These are phyloP conservation scores for Glomeris maerens DNA, from an alignment of 1,140 invertebrate genomes.

Conservation along the genomic window DNA sequence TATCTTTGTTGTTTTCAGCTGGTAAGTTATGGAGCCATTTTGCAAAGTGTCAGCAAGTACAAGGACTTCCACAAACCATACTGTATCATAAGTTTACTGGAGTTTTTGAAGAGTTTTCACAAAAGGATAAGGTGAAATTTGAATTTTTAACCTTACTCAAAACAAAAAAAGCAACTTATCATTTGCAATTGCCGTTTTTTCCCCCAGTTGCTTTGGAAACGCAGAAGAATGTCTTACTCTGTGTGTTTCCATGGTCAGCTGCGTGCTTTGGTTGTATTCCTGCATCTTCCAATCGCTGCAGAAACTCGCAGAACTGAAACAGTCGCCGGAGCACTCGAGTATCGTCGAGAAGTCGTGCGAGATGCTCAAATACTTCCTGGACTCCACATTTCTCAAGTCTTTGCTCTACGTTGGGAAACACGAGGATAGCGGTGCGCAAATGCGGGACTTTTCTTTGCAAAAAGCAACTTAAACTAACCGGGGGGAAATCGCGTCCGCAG, in stretches of 20 bases:
- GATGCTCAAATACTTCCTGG: slow-evolving; percentile 27
- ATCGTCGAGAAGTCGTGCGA: slow-evolving; percentile 31
- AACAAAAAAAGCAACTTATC: slow-evolving; percentile 11
- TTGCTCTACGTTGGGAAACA: slow-evolving; percentile 32
- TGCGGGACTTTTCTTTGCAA: not conserved
- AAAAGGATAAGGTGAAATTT: slow-evolving; percentile 34
- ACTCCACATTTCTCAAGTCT: slow-evolving; percentile 28
- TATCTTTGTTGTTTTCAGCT: slow-evolving; percentile 37
- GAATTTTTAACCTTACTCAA: slow-evolving; percentile 14
- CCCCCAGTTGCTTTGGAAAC: slow-evolving; percentile 26
- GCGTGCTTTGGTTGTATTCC: slow-evolving; percentile 29
- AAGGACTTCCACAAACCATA: slow-evolving; percentile 74
- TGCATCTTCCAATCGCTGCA: slow-evolving; percentile 26
- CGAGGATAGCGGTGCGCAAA: slow-evolving; percentile 26
- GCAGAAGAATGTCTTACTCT: slow-evolving; percentile 29
- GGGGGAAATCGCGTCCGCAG: not conserved
- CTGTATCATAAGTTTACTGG: slow-evolving; percentile 68
- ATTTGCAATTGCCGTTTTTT: not conserved
- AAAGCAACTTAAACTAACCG: slow-evolving; percentile 2
- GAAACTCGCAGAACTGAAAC: slow-evolving; percentile 21
- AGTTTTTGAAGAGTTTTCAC: slow-evolving; percentile 67
- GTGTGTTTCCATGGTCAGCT: slow-evolving; percentile 25
- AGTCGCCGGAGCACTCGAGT: slow-evolving; percentile 24
- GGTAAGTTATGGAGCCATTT: slow-evolving; percentile 73
- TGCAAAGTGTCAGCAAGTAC: slow-evolving; percentile 76